Evolutionary conservation across 2,113 vertebrate species (phyloP).

Genomic region (Talpa occidentalis): DNA sequence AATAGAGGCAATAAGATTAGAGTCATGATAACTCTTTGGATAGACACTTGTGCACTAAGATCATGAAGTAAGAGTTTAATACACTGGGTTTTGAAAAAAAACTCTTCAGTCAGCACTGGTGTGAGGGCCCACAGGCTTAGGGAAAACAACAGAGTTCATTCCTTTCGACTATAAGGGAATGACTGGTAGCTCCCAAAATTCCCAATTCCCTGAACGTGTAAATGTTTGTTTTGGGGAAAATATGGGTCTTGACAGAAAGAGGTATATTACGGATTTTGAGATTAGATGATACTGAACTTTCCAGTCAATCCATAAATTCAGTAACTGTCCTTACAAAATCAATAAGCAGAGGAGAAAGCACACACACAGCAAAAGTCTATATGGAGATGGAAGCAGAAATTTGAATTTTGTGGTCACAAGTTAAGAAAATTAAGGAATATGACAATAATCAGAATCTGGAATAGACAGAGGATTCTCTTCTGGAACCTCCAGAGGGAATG

Average conservation of each 20-base stretch:
- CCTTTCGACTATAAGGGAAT: not conserved
- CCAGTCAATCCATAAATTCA: not conserved
- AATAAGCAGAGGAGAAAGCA: not conserved
- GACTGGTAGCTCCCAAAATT: not conserved
- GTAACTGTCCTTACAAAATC: not conserved
- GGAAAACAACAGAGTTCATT: not conserved
- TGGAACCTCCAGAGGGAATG: not conserved
- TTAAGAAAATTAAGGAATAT: not conserved
- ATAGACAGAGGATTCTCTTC: not conserved
- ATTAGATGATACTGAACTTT: not conserved
- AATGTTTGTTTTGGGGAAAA: not conserved
- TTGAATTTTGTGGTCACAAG: not conserved
- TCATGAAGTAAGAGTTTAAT: not conserved
- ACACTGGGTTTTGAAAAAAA: not conserved
- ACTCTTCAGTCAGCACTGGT: not conserved
- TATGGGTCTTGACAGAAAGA: not conserved
- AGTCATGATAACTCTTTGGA: not conserved
- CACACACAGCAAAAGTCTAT: not conserved
- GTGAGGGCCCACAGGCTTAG: not conserved
- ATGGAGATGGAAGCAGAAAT: not conserved
- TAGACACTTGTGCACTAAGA: not conserved
- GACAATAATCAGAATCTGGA: not conserved
- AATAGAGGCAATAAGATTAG: not conserved
- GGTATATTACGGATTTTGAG: not conserved
- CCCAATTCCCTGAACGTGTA: not conserved